phyloP scores from a whole-genome alignment of 2,113 vertebrate species.

The Oxyruncus cristatus region DNA sequence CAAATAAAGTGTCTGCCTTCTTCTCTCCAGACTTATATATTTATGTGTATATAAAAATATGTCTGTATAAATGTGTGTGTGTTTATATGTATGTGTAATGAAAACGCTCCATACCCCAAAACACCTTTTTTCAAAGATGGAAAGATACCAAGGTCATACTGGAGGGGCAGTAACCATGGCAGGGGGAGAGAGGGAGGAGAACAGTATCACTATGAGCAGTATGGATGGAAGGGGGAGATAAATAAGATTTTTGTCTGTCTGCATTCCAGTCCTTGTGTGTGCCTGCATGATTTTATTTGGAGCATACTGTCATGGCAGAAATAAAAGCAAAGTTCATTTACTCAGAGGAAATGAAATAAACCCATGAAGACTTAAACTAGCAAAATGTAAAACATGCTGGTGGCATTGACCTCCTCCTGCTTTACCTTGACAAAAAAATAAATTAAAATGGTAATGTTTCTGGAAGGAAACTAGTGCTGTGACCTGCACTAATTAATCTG shows the following conservation, averaged over 20 bases:
- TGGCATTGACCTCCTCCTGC: constrained; percentile 16
- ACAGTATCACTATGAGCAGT: background rate
- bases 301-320: background rate
- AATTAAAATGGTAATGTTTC: constrained; percentile 5
- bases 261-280: background rate
- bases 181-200: background rate
- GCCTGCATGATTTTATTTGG: background rate
- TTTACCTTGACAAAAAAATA: constrained; percentile 49
- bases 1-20: background rate
- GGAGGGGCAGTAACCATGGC: background rate
- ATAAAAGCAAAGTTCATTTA: background rate
- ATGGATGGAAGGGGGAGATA: background rate
- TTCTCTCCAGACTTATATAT: background rate
- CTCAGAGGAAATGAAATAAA: background rate
- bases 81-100: accelerated
- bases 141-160: background rate
- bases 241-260: background rate
- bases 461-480: background rate
- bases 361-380: constrained; percentile 17
- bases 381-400: constrained; percentile 9
- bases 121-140: background rate
- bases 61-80: background rate
- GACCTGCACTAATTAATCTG: background rate
- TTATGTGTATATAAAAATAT: background rate
- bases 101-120: background rate